phyloP scores from a whole-genome alignment of 2,888 invertebrate genomes.

The Parelbella ahira region DNA sequence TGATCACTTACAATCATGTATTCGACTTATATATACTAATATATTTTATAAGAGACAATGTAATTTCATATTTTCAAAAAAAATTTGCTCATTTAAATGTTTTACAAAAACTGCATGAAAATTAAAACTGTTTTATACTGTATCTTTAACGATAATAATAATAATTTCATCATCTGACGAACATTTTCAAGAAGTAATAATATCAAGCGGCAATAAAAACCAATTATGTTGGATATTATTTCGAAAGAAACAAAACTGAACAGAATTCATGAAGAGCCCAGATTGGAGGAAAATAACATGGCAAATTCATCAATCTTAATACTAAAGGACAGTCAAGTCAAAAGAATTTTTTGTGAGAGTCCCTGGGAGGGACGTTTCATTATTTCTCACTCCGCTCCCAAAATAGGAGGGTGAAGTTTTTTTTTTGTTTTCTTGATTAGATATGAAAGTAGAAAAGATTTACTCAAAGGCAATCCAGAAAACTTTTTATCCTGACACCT shows the following conservation, averaged over 20 bases:
- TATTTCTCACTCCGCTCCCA: constrained; percentile 35
- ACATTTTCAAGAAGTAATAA: constrained; percentile 1
- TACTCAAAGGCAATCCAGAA: constrained; percentile 12
- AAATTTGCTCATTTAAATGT: too few relatives aligned
- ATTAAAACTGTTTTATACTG: too few relatives aligned
- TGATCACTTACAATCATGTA: too few relatives aligned
- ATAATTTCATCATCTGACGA: too few relatives aligned
- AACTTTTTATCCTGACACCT: constrained; percentile 6
- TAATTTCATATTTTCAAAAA: too few relatives aligned
- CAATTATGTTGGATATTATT: constrained; percentile 19
- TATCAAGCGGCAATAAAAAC: constrained; percentile 12
- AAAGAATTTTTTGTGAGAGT: constrained; percentile 53
- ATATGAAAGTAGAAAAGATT: constrained; percentile 8
- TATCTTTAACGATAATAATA: too few relatives aligned
- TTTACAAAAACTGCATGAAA: too few relatives aligned
- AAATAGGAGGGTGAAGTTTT: constrained; percentile 14
- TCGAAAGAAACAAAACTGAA: constrained; percentile 1
- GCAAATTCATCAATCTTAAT: constrained; percentile 29
- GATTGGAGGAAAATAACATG: constrained; percentile 30
- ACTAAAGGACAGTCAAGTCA: constrained; percentile 51
- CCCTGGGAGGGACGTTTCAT: constrained; percentile 42
- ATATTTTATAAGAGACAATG: too few relatives aligned
- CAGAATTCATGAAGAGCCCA: constrained; percentile 44
- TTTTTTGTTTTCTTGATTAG: constrained; percentile 15
- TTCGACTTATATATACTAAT: too few relatives aligned